A percentile compares a stretch with the other conserved stretches of the same genome.
Conservation (phyloP, 2,888 invertebrate genomes). For the Tetragonisca angustula region DNA sequence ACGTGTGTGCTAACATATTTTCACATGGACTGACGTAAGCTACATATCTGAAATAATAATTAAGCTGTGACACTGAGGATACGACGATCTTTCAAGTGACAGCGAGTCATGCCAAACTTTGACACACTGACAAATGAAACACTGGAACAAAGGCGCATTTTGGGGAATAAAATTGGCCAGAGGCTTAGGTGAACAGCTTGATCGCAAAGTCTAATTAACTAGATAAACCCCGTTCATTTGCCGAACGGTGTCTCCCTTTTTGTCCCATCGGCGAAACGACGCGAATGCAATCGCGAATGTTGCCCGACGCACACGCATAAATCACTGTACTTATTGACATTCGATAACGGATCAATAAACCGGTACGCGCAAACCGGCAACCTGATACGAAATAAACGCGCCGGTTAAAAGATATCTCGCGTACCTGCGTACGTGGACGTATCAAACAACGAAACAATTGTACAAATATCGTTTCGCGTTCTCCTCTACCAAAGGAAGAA, state of each 20-base stretch:
- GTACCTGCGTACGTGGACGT: background rate
- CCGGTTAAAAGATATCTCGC: constrained; percentile 20
- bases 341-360: constrained; percentile 40
- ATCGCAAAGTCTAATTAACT: background rate
- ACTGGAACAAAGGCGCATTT: too few relatives aligned
- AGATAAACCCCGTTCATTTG: background rate
- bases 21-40: too few relatives aligned
- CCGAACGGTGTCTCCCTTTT: background rate
- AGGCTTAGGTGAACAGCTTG: background rate
- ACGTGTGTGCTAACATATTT: too few relatives aligned
- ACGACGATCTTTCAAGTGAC: too few relatives aligned
- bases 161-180: too few relatives aligned
- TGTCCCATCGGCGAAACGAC: background rate
- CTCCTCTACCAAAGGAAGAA: background rate
- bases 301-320: background rate
- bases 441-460: background rate
- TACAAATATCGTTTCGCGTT: background rate
- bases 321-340: constrained; percentile 28
- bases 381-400: constrained; percentile 31
- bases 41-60: too few relatives aligned
- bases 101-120: too few relatives aligned
- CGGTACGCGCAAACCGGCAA: background rate
- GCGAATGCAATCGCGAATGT: constrained; percentile 26
- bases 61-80: too few relatives aligned
- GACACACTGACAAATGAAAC: too few relatives aligned